A percentile compares a stretch with the other conserved stretches of the same genome.
Conservation (phyloP, 2,797 vertebrate species). For the Amniataba percoides region DNA sequence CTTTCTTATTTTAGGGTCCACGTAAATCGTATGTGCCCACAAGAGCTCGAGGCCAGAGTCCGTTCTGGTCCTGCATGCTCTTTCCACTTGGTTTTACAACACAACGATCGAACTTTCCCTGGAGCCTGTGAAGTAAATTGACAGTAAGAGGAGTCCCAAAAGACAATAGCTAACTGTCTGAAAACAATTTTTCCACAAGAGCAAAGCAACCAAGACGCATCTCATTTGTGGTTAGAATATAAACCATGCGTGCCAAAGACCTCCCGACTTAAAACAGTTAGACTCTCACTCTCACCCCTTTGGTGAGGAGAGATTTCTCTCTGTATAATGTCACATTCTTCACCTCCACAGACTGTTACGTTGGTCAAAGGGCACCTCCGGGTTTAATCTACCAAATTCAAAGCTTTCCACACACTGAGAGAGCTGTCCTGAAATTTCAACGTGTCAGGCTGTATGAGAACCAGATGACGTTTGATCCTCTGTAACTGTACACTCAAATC, state of each 20-base stretch:
- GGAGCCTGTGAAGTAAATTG: conserved; percentile 19
- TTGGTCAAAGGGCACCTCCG: conserved; percentile 24
- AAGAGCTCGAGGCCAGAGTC: neutral
- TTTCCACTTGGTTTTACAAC: conserved; percentile 21
- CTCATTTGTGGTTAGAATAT: conserved; percentile 53
- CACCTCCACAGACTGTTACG: conserved; percentile 6
- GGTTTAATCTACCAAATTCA: conserved; percentile 16
- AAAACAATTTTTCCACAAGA: conserved; percentile 48
- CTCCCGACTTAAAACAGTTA: conserved; percentile 18
- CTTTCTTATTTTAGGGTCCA: neutral
- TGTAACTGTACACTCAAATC: conserved; percentile 41
- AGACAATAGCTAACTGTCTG: conserved; percentile 50
- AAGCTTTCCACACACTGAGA: conserved; percentile 22
- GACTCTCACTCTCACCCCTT: conserved; percentile 21
- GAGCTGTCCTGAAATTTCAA: conserved; percentile 41
- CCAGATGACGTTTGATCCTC: conserved; percentile 63
- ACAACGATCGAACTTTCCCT: conserved; percentile 16
- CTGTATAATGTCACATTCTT: conserved; percentile 14
- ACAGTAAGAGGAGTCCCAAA: conserved; percentile 35
- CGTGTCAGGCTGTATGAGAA: conserved; percentile 62
- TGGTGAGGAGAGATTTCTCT: conserved; percentile 4
- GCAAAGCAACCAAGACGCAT: conserved; percentile 39
- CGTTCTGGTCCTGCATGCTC: neutral
- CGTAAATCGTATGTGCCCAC: neutral
- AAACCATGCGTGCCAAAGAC: conserved; percentile 59